These are phyloP conservation scores for Tenebrosternarchus preto DNA, from an alignment of 2,113 vertebrate species.

Conservation along the genomic window DNA sequence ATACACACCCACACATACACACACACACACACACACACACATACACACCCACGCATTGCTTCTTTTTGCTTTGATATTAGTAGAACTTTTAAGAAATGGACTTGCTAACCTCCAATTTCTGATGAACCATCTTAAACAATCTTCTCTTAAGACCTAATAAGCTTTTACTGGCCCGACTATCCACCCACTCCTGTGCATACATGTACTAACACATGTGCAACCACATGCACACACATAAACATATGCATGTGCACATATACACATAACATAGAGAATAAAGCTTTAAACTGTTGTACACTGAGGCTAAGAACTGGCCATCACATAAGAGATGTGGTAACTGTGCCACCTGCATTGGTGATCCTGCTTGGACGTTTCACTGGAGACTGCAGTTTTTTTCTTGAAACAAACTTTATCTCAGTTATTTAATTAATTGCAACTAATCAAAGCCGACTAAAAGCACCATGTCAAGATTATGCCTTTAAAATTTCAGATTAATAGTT, in stretches of 20 bases:
- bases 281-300: constrained; percentile 33
- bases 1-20: constrained; percentile 19
- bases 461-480: neutral
- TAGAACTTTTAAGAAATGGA: constrained; percentile 12
- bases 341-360: constrained; percentile 2
- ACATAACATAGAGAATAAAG: constrained; percentile 14
- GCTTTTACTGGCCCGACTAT: constrained; percentile 59
- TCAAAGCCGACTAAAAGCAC: neutral
- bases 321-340: constrained; percentile 3
- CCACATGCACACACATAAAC: constrained; percentile 40
- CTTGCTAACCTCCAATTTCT: constrained; percentile 12
- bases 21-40: constrained; percentile 20
- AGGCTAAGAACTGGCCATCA: neutral
- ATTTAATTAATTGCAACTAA: neutral
- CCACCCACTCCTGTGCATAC: constrained; percentile 49
- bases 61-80: neutral
- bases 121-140: constrained; percentile 11
- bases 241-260: constrained; percentile 2
- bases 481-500: neutral
- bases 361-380: neutral
- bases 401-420: neutral
- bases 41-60: constrained; percentile 6
- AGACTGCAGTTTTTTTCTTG: neutral
- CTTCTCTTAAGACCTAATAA: constrained; percentile 27
- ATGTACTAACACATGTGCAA: constrained; percentile 68